A percentile compares a stretch with the other conserved stretches of the same genome.
Evolutionary conservation across 1,140 invertebrate species (phyloP).

Genomic region (Vanessa atalanta): DNA sequence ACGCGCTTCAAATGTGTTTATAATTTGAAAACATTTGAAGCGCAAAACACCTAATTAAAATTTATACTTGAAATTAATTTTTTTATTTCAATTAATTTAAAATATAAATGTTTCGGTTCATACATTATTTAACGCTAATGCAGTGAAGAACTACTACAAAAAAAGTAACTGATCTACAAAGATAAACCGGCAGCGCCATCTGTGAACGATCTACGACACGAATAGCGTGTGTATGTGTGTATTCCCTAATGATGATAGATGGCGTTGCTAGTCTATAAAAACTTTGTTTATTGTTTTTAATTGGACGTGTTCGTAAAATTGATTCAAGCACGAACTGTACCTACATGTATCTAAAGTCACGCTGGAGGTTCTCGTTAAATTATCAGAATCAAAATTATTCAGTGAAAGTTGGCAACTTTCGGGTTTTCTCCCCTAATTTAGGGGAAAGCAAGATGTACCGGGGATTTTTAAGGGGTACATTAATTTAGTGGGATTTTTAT

Average conservation of each 20-base stretch:
- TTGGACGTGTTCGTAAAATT: background rate
- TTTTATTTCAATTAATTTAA: no score
- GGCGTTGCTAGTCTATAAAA: conserved; percentile 17
- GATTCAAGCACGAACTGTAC: conserved; percentile 2
- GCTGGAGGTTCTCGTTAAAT: background rate
- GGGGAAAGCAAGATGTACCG: background rate
- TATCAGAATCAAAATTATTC: background rate
- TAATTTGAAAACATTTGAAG: no score
- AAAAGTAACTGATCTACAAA: background rate
- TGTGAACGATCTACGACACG: conserved; percentile 21
- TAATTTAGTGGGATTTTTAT: no score
- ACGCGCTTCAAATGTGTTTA: no score
- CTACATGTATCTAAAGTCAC: background rate
- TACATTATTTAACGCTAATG: background rate
- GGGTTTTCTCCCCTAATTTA: no score
- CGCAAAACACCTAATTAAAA: no score
- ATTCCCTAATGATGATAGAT: conserved; percentile 17
- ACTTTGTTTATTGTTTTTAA: conserved; percentile 11
- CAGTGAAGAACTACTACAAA: background rate
- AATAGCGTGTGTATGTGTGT: background rate
- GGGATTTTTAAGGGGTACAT: background rate
- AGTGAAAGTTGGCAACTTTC: no score
- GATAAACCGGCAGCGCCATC: conserved; percentile 25
- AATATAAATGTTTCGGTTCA: no score
- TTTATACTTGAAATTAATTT: no score